phyloP scores from a whole-genome alignment of 2,888 invertebrate genomes.

The Thera britannica region DNA sequence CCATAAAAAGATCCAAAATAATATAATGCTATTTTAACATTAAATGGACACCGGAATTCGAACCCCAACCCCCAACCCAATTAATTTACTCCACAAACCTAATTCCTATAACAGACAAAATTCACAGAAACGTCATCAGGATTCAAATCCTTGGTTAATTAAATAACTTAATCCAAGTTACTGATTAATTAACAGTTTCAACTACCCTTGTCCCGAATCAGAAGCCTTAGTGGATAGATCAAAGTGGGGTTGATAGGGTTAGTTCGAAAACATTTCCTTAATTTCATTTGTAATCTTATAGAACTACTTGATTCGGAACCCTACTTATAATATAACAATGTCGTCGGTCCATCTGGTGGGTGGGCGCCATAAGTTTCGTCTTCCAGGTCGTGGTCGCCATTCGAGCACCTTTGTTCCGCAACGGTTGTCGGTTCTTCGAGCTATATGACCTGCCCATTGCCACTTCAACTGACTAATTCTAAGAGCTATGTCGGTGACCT shows the following conservation, averaged over 20 bases:
- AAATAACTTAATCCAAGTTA: constrained; percentile 23
- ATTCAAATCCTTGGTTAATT: constrained; percentile 9
- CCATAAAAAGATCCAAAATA: too few species aligned
- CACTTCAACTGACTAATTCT: too few species aligned
- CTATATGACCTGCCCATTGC: too few species aligned
- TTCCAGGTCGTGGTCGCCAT: too few species aligned
- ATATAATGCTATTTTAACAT: too few species aligned
- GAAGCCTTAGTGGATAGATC: neutral
- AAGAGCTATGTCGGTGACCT: too few species aligned
- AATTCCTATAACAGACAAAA: constrained; percentile 1
- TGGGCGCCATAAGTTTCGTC: too few species aligned
- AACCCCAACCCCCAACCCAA: neutral
- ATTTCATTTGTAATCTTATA: neutral
- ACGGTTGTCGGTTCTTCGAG: too few species aligned
- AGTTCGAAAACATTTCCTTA: neutral
- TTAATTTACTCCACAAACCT: neutral
- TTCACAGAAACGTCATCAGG: constrained; percentile 7
- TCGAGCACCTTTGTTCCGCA: too few species aligned
- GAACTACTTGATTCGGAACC: neutral
- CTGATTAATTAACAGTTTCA: constrained; percentile 15
- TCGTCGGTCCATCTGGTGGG: too few species aligned
- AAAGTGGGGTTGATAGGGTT: neutral
- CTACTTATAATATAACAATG: too few species aligned
- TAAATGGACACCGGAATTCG: neutral
- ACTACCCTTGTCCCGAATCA: constrained; percentile 19